phyloP scores from a whole-genome alignment of 2,888 invertebrate species.

The Drosophila stalkeri region DNA sequence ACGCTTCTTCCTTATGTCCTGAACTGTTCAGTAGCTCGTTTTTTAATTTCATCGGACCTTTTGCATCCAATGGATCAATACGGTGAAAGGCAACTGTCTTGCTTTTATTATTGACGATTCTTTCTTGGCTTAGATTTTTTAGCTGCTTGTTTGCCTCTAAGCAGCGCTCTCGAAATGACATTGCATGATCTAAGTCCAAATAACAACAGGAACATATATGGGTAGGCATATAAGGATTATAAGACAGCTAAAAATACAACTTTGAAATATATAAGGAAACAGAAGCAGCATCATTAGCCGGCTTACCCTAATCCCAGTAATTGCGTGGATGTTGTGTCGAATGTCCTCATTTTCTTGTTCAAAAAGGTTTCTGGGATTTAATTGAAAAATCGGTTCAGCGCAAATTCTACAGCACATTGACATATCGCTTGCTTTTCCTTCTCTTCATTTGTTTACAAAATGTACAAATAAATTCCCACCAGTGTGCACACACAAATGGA shows the following conservation, averaged over 20 bases:
- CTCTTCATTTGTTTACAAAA: background rate
- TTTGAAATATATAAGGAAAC: background rate
- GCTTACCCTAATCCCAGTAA: slow-evolving; percentile 57
- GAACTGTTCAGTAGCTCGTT: background rate
- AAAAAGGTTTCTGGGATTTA: slow-evolving; percentile 57
- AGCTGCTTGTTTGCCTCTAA: slow-evolving; percentile 45
- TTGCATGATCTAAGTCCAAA: slow-evolving; percentile 57
- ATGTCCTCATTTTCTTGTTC: slow-evolving; percentile 39
- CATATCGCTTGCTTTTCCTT: slow-evolving; percentile 25
- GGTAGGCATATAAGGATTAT: slow-evolving; percentile 36
- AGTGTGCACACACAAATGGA: slow-evolving; percentile 13
- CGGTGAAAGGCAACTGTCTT: background rate
- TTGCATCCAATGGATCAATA: slow-evolving; percentile 34
- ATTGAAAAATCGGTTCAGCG: slow-evolving; percentile 55
- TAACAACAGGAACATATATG: slow-evolving; percentile 66
- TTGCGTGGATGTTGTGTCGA: slow-evolving; percentile 33
- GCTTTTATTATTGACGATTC: background rate
- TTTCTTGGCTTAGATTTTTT: background rate
- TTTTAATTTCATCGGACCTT: background rate
- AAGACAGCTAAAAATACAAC: slow-evolving; percentile 24
- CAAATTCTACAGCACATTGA: slow-evolving; percentile 51
- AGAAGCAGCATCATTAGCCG: background rate
- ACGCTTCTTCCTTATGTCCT: background rate
- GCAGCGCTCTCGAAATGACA: slow-evolving; percentile 58
- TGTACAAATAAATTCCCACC: background rate